Percentiles rank a stretch among this genome's conserved stretches.
Evolutionary conservation across 2,113 vertebrate species (phyloP).

Genomic region (Onychostoma macrolepis): DNA sequence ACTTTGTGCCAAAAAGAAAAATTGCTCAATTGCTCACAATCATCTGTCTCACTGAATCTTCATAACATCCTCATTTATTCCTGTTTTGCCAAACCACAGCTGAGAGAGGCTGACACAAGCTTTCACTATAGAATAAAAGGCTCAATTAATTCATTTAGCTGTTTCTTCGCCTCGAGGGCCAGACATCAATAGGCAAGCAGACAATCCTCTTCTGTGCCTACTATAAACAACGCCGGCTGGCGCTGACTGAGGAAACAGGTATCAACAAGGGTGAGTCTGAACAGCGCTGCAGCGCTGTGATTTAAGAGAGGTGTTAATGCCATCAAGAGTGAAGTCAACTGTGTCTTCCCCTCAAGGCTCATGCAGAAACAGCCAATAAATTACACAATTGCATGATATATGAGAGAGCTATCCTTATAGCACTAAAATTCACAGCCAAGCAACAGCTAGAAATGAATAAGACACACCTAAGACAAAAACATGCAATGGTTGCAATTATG

Average conservation of each 20-base stretch:
- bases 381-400: neutral
- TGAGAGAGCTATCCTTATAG: constrained; percentile 2
- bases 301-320: constrained; percentile 26
- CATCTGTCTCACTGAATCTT: constrained; percentile 35
- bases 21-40: constrained; percentile 33
- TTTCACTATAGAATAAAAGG: constrained; percentile 65
- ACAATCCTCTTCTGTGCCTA: constrained; percentile 50
- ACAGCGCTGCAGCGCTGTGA: constrained; percentile 15
- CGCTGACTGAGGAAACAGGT: constrained; percentile 51
- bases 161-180: constrained; percentile 58
- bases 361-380: constrained; percentile 18
- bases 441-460: neutral
- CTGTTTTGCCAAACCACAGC: constrained; percentile 62
- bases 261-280: constrained; percentile 41
- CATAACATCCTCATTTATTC: constrained; percentile 37
- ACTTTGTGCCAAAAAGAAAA: neutral
- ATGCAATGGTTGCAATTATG: neutral
- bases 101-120: constrained; percentile 57
- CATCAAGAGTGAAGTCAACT: constrained; percentile 35
- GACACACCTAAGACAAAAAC: neutral
- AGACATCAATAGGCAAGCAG: constrained; percentile 57
- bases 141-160: constrained; percentile 69
- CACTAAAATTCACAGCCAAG: neutral
- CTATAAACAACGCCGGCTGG: constrained; percentile 56
- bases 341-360: constrained; percentile 5